phyloP scores from a whole-genome alignment of 2,113 vertebrate species.

The Chamaetylas fuelleborni region DNA sequence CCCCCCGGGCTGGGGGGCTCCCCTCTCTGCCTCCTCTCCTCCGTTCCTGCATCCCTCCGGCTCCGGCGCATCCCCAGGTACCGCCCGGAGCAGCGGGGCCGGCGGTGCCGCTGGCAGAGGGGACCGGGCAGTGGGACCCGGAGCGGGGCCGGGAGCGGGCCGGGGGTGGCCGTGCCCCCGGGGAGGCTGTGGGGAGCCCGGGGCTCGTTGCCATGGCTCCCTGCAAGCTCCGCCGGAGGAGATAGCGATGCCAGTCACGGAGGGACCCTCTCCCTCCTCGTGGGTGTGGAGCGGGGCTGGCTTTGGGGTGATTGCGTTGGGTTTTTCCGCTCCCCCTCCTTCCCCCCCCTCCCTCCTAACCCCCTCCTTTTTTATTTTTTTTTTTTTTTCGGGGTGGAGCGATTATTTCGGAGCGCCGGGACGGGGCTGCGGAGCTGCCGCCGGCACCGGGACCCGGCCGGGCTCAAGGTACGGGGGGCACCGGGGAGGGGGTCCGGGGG shows the following conservation, averaged over 20 bases:
- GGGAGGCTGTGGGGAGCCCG: not conserved
- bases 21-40: not conserved
- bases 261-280: slow-evolving; percentile 51
- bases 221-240: slow-evolving; percentile 56
- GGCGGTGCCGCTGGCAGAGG: not conserved
- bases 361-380: not conserved
- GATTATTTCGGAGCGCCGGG: slow-evolving; percentile 41
- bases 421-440: not conserved
- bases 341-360: not conserved
- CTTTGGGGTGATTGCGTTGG: not conserved
- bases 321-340: not conserved
- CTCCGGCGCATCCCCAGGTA: not conserved
- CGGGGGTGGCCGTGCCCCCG: not conserved
- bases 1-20: not conserved
- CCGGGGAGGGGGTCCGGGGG: not conserved
- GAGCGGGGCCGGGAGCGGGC: not conserved
- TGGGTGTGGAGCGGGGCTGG: not conserved
- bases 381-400: slow-evolving; percentile 6
- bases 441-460: not conserved
- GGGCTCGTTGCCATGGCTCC: slow-evolving; percentile 73
- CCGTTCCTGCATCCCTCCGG: not conserved
- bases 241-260: slow-evolving; percentile 72
- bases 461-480: not conserved
- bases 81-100: not conserved
- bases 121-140: not conserved